Percentiles rank a stretch among this genome's conserved stretches.
phyloP scores from a whole-genome alignment of 2,888 invertebrate genomes.

The Alloplasta piceator region DNA sequence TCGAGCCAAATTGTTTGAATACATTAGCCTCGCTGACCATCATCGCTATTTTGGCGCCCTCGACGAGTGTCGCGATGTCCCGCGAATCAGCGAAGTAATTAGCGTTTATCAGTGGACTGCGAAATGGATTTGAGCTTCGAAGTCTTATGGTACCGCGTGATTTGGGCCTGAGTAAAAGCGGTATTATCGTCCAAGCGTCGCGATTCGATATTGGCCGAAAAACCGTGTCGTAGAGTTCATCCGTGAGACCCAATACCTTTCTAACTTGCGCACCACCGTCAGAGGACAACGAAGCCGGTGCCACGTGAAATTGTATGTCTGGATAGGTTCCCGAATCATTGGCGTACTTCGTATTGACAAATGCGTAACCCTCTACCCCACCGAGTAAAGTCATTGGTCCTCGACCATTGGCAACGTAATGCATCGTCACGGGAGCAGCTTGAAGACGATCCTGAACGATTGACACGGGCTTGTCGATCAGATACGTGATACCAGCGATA shows the following conservation, averaged over 20 bases:
- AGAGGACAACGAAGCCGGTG: slow-evolving; percentile 93
- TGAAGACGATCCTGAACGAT: slow-evolving; percentile 92
- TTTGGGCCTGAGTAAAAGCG: slow-evolving; percentile 91
- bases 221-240: slow-evolving; percentile 91
- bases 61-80: slow-evolving; percentile 92
- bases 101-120: slow-evolving; percentile 94
- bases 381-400: slow-evolving; percentile 95
- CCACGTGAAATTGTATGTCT: slow-evolving; percentile 96
- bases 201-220: slow-evolving; percentile 92
- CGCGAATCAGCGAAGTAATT: slow-evolving; percentile 94
- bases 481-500: slow-evolving; percentile 92
- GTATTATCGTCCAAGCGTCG: slow-evolving; percentile 94
- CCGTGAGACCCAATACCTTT: slow-evolving; percentile 92
- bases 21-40: slow-evolving; percentile 90
- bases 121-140: slow-evolving; percentile 92
- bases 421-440: slow-evolving; percentile 91
- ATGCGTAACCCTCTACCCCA: slow-evolving; percentile 94
- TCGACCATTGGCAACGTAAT: slow-evolving; percentile 90
- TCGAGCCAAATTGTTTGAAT: slow-evolving; percentile 92
- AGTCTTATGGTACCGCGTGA: slow-evolving; percentile 92
- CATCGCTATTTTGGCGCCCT: slow-evolving; percentile 91
- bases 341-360: slow-evolving; percentile 93
- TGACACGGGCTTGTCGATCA: slow-evolving; percentile 92
- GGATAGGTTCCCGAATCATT: slow-evolving; percentile 92
- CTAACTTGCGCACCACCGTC: slow-evolving; percentile 90